Evolutionary conservation across 2,797 vertebrate genomes (phyloP), one percentile per base, ranked within the genome.

Genomic region (Acipenser ruthenus): DNA sequence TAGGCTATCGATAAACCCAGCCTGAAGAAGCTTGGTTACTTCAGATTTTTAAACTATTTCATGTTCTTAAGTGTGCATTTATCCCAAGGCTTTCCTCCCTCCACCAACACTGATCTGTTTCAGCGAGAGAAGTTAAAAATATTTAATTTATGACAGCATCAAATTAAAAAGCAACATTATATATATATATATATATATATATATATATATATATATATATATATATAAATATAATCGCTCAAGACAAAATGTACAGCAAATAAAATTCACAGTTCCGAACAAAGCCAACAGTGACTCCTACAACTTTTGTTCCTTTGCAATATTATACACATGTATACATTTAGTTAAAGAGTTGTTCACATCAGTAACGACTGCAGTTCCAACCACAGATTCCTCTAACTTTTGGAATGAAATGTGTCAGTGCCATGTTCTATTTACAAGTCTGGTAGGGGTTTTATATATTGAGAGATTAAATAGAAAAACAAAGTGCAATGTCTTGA

Each of bases 401-500:
- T 55, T 55, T 55, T 55, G 53, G n/a, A 10, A 55, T 55, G 9
- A 55, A 10, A 55, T 55, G 9, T 55, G 9, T 55, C 53, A 55
- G 53, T 55, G n/a, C 7, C 10, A 10, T 55, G 53, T 55, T 10
- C 6, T 55, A 55, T n/a, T 55, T 55, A n/a, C 9, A 55, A 55
- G n/a, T 55, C n/a, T 55, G 10, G n/a, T 55, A 55, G 3, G 3
- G 10, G 4, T 55, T n/a, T 10, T 10, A 10, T 55, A 55, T 55
- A 10, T 55, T 10, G 53, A n/a, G 6, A 55, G 53, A 55, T 55
- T 67, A 58, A 66, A 37, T 37, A 37, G 3, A 37, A 37, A 37
- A 37, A 37, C 37, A 80, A 77, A 78, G 70, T 74, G 66, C 75
- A 71, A 71, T 63, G 78, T 78, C 68, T 63, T 50, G 49, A 74